Evolutionary conservation across 2,888 invertebrate species (phyloP), one percentile per base, ranked within the genome.

Genomic region (Aricia artaxerxes): DNA sequence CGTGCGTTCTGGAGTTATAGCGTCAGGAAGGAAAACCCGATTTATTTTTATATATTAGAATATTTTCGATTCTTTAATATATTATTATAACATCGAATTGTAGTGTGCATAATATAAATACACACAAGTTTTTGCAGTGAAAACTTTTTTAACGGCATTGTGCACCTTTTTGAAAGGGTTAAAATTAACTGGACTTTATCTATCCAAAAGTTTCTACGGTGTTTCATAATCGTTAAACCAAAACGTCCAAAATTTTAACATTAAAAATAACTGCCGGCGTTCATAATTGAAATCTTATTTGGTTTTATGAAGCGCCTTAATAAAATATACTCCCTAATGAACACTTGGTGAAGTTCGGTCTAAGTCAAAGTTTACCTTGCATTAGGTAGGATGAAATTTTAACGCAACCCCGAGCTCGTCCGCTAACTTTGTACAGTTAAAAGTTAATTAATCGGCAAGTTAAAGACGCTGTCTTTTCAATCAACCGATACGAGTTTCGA

Each of bases 361-460:
- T 76, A 57, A 57, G 31, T 60, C 73, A 60, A 78, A 78, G 78
- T 78, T 78, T 73, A 78, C 78, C 78, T 73, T 61, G 78, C 60
- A 78, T 78, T 73, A 80, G 53, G 61, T 49, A 38, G 61, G 73
- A 77, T 80, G 73, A 79, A 80, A 64, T 81, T 80, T 80, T 81
- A 82, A 84, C 82, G 78, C 79, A 82, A 83, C 83, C 79, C 44
- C 73, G 38, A 61, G 44, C 78, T 61, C 49, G 73, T 78, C 73
- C 73, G 73, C 31, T 64, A 78, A 75, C 78, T 75, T 80, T 78
- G 73, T 78, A 69, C 82, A 83, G 83, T 82, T 81, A 84, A 83
- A 86, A 85, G 84, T 85, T 86, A 87, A 87, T 88, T 88, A 86
- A 86, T 86, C 82, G 85, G 84, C 79, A 84, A 81, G 80, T 80